Evolutionary conservation across 2,888 invertebrate species (phyloP), one percentile per base, ranked within the genome.

Genomic region (Teleiodes luculella): DNA sequence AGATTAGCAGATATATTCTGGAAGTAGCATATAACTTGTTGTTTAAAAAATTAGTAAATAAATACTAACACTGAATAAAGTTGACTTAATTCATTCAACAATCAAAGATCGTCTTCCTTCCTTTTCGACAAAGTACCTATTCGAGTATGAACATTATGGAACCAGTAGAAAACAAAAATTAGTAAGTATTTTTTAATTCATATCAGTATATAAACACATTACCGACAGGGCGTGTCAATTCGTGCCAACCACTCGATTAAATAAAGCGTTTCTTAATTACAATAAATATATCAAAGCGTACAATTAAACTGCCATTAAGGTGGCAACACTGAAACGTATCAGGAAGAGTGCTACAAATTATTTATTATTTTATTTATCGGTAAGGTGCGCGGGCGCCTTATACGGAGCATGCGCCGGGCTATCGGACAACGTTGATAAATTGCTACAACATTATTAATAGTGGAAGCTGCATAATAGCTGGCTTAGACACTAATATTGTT

Each of bases 371-470:
- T 43, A 43, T 43, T 43, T n/a, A 24, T 33, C 33, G 8, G 8
- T 33, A 33, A 6, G 33, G n/a, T 33, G 33, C n/a, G 28, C 20
- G 24, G 13, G 24, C 1, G 43, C 43, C 43, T 43, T 43, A 43
- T 43, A 43, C 24, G 43, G 43, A 14, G 28, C 43, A 43, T 13
- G 13, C n/a, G 8, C 28, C 43, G 28, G 43, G 13, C 28, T 43
- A 43, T 43, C 43, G n/a, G 43, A 43, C 43, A 43, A 28, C 43
- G 8, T 41, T 43, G 43, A 43, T 43, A 43, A 43, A 43, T 43
- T 43, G 43, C 43, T 43, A 43, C 43, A 43, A 43, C 43, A 43
- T 43, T 43, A 43, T 43, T 43, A 43, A 43, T 43, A 20, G 28
- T 20, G n/a, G 14, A 6, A 41, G 39, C 18, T 41, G 39, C 10